phyloP scores from a whole-genome alignment of 2,888 invertebrate genomes.

The Drosophila tripunctata region DNA sequence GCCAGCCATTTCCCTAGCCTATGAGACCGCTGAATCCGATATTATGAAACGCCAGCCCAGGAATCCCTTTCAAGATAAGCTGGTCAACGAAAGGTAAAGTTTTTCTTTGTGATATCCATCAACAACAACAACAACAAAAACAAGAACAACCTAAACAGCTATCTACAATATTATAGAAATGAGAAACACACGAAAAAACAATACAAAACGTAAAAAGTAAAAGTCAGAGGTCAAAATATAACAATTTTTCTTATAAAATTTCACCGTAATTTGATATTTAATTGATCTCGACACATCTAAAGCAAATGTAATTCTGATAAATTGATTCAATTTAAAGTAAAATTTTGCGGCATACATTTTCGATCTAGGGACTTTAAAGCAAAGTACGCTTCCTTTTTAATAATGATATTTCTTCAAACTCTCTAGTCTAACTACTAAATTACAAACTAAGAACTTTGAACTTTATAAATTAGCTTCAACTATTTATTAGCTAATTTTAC shows the following conservation, averaged over 20 bases:
- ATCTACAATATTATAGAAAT: slow-evolving; percentile 37
- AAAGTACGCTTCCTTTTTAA: slow-evolving; percentile 56
- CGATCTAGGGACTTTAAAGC: slow-evolving; percentile 53
- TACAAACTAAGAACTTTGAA: slow-evolving; percentile 39
- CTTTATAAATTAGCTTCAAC: slow-evolving; percentile 52
- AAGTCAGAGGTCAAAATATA: slow-evolving; percentile 33
- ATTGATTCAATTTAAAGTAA: neutral
- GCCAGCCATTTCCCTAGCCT: slow-evolving; percentile 99
- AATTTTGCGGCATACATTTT: slow-evolving; percentile 30
- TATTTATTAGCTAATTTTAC: slow-evolving; percentile 36
- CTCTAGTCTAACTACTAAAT: slow-evolving; percentile 57
- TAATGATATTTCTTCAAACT: slow-evolving; percentile 45
- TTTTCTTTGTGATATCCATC: slow-evolving; percentile 78
- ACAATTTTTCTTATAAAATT: slow-evolving; percentile 19
- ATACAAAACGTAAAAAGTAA: slow-evolving; percentile 29
- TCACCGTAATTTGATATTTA: slow-evolving; percentile 1
- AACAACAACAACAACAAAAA: too few relatives aligned
- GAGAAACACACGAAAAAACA: slow-evolving; percentile 38
- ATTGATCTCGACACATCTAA: slow-evolving; percentile 19
- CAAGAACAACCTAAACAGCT: slow-evolving; percentile 23
- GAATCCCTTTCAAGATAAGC: slow-evolving; percentile 98
- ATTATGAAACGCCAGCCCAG: slow-evolving; percentile 99
- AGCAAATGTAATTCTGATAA: slow-evolving; percentile 27
- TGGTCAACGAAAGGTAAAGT: slow-evolving; percentile 98
- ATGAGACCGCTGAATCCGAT: slow-evolving; percentile 99